Conservation (phyloP, 2,888 invertebrate genomes). For the Ditula angustiorana region DNA sequence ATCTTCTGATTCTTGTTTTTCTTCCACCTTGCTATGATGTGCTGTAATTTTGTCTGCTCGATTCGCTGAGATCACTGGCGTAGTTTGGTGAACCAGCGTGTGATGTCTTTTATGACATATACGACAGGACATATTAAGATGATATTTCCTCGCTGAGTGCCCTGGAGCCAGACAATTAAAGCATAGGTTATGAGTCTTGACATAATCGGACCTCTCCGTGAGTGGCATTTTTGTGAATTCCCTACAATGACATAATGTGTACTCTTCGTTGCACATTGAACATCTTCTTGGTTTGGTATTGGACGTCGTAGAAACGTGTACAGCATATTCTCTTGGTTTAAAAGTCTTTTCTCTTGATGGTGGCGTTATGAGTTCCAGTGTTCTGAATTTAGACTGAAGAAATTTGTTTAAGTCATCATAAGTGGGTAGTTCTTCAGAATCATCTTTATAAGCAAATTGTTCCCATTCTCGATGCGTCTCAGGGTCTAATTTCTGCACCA, state of each 20-base stretch:
- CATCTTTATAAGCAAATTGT: not conserved
- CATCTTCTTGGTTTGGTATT: no score
- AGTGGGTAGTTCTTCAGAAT: conserved; percentile 36
- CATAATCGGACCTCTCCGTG: conserved; percentile 42
- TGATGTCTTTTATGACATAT: conserved; percentile 46
- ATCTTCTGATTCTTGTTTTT: no score
- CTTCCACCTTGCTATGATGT: conserved; percentile 12
- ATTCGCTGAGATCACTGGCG: no score
- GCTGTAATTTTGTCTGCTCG: conserved; percentile 3
- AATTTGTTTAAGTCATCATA: conserved; percentile 37
- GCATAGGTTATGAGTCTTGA: conserved; percentile 42
- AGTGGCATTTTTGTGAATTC: conserved; percentile 42
- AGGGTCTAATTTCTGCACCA: not conserved
- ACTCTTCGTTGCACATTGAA: conserved; percentile 41
- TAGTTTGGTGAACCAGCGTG: conserved; percentile 43
- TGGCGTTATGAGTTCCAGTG: conserved; percentile 36
- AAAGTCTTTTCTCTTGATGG: conserved; percentile 7
- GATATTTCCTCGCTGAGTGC: conserved; percentile 42
- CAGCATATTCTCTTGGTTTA: no score
- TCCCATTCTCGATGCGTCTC: conserved; percentile 14
- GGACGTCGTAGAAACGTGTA: no score
- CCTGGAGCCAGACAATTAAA: conserved; percentile 46
- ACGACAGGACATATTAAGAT: conserved; percentile 42
- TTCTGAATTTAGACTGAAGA: conserved; percentile 40
- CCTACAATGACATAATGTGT: conserved; percentile 46